A percentile compares a stretch with the other conserved stretches of the same genome.
Conservation (phyloP, 2,797 vertebrate species). For the Sebastes kiyomatsui region DNA sequence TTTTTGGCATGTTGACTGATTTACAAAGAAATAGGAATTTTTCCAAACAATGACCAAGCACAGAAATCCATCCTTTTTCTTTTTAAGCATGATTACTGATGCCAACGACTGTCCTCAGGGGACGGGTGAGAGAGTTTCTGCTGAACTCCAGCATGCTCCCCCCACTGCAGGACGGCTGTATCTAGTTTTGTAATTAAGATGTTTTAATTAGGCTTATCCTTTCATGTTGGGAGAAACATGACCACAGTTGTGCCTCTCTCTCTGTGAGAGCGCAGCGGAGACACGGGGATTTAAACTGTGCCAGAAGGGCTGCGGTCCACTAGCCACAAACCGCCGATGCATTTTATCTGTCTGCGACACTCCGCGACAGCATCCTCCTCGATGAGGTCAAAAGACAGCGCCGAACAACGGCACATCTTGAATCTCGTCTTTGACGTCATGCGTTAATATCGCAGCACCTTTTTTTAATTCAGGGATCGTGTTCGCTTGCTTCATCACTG, state of each 20-base stretch:
- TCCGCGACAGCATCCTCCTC: conserved; percentile 33
- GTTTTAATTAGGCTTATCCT: conserved; percentile 74
- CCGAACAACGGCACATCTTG: conserved; percentile 1
- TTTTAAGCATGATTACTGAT: neutral
- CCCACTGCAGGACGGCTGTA: conserved; percentile 21
- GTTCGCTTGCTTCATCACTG: neutral
- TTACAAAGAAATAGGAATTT: neutral
- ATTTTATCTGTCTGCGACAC: conserved; percentile 58
- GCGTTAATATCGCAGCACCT: neutral
- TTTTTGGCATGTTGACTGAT: conserved; percentile 7
- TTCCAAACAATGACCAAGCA: conserved; percentile 1
- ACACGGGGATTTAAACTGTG: conserved; percentile 36
- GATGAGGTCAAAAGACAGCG: conserved; percentile 16
- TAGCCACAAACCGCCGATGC: conserved; percentile 47
- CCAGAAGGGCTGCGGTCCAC: conserved; percentile 42
- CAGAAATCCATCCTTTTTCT: neutral
- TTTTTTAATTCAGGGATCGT: neutral
- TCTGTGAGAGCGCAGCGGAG: conserved; percentile 36
- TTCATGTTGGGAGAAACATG: conserved; percentile 55
- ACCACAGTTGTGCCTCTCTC: conserved; percentile 48
- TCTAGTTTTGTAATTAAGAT: conserved; percentile 62
- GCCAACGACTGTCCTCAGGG: conserved; percentile 14
- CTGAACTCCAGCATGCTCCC: conserved; percentile 32
- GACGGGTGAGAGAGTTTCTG: conserved; percentile 25
- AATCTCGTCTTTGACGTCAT: neutral